Evolutionary conservation across 2,797 vertebrate genomes (phyloP), one percentile per base, ranked within the genome.

Genomic region (Rhinella marina): DNA sequence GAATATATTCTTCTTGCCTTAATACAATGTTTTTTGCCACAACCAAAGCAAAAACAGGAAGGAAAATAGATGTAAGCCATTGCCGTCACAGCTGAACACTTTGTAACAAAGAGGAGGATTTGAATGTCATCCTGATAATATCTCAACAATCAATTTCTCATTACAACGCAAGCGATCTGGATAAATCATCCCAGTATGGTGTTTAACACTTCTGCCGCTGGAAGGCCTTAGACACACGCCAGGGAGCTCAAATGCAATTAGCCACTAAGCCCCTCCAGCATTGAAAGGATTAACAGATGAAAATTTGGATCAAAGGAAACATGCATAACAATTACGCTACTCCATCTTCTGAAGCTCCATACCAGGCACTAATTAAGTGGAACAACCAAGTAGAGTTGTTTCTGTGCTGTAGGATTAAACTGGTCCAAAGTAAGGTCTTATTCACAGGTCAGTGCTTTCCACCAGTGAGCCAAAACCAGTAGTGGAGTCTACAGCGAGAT

Each of bases 111-210:
- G 25, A 85, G 64, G 87, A 85, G 57, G 82, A 88, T 84, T 88
- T 85, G 82, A 88, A 88, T 88, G 76, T 88, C 82, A 86, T 72
- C 76, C 84, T 76, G 83, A 88, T 88, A 85, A 88, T 88, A 88
- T 88, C 87, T 82, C 29, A 85, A 85, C 82, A 88, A 88, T 88
- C 83, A 85, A 82, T 88, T 88, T 86, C 87, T 86, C 84, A 86
- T 88, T 88, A 88, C 78, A 57, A 50, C 77, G 82, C 57, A 57
- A 85, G 87, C 21, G 70, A 88, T 85, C 87, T 82, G 87, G 87
- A 86, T 86, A 88, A 88, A 86, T 82, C 84, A 86, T 86, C 83
- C 56, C 83, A 88, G 83, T 84, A 77, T 88, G 87, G 48, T 56
- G 48, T 82, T 86, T 88, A 88, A 88, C 84, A 73, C 87, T 66